Percentiles rank a stretch among this genome's conserved stretches.
Conservation (phyloP, 2,113 vertebrate genomes). For the Stomatorhinus ivindoensis region DNA sequence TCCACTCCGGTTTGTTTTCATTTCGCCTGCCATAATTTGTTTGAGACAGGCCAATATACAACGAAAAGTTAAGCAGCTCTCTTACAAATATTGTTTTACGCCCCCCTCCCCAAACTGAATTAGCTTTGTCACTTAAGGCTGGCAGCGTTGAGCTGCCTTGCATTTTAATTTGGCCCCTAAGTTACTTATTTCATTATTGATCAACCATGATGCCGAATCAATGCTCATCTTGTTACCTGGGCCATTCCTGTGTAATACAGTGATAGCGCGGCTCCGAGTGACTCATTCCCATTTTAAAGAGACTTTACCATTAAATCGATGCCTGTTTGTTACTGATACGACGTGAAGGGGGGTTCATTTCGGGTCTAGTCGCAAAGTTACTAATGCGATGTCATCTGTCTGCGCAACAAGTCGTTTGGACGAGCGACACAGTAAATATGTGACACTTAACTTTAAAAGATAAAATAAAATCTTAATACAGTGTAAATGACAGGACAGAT, state of each 20-base stretch:
- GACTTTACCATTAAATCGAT: conserved; percentile 97
- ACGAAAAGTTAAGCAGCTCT: conserved; percentile 39
- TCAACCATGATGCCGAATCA: conserved; percentile 98
- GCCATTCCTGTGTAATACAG: conserved; percentile 95
- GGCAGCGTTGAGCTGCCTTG: conserved; percentile 81
- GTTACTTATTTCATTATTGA: conserved; percentile 99
- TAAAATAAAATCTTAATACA: background rate
- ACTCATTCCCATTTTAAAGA: conserved; percentile 92
- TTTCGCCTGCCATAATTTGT: conserved; percentile 14
- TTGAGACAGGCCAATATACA: background rate
- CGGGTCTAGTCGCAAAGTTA: conserved; percentile 29
- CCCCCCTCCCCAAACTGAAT: conserved; percentile 52
- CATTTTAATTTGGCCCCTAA: conserved; percentile 97
- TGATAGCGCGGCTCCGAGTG: conserved; percentile 88
- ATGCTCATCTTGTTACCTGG: conserved; percentile 98
- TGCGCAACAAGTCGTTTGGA: conserved; percentile 16
- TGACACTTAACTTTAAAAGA: background rate
- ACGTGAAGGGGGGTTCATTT: conserved; percentile 39
- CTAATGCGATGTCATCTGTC: conserved; percentile 29
- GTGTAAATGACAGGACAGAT: background rate
- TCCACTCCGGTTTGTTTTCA: conserved; percentile 8
- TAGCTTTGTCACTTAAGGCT: conserved; percentile 75
- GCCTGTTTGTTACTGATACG: conserved; percentile 84
- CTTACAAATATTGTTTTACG: conserved; percentile 61
- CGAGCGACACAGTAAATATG: conserved; percentile 6